Conservation (phyloP, 2,113 vertebrate genomes). For the Spermophilus dauricus region DNA sequence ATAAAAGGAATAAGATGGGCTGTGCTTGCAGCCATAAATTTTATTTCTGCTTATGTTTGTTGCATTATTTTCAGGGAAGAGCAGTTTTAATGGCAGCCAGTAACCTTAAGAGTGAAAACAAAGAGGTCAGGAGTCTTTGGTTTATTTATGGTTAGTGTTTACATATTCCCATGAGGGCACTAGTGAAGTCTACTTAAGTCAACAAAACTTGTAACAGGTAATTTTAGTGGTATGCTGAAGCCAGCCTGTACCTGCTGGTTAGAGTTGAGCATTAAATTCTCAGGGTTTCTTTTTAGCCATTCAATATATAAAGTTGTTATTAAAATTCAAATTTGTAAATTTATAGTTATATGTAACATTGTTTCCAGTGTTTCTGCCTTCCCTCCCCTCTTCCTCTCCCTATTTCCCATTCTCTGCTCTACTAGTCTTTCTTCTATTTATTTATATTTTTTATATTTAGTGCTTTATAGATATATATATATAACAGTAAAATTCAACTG, state of each 20-base stretch:
- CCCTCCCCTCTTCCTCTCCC: too few relatives aligned
- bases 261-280: background rate
- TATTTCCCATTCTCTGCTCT: too few relatives aligned
- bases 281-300: background rate
- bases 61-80: conserved; percentile 35
- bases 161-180: background rate
- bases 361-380: too few relatives aligned
- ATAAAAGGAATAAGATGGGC: background rate
- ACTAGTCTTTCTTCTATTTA: too few relatives aligned
- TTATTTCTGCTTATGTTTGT: conserved; percentile 44
- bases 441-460: too few relatives aligned
- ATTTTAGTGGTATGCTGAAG: background rate
- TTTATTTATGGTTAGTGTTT: conserved; percentile 24
- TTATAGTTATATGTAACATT: too few relatives aligned
- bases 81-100: background rate
- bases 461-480: too few relatives aligned
- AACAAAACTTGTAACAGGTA: background rate
- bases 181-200: background rate
- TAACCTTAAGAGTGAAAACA: conserved; percentile 51
- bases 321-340: background rate
- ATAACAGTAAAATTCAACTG: too few relatives aligned
- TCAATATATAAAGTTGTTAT: background rate
- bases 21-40: background rate
- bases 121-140: background rate
- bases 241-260: background rate